A percentile compares a stretch with the other conserved stretches of the same genome.
Conservation (phyloP, 2,888 invertebrate genomes). For the Lissonota sp. region DNA sequence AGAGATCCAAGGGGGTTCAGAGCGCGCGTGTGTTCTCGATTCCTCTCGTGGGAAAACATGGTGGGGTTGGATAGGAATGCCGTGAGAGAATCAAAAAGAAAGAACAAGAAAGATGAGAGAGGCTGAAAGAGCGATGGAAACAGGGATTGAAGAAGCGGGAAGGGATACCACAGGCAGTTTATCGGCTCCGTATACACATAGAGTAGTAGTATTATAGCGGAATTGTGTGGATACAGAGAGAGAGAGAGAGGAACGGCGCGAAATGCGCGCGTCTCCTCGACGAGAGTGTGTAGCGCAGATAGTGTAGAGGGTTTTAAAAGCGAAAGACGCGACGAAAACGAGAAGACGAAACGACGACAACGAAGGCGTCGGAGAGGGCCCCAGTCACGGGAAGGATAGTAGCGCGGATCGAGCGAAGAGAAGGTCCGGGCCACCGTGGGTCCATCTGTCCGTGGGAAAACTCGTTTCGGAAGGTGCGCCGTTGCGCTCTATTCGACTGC, state of each 20-base stretch:
- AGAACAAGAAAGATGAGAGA: constrained; percentile 38
- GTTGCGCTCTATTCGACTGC: constrained; percentile 77
- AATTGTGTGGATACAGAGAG: constrained; percentile 25
- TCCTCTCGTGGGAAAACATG: constrained; percentile 38
- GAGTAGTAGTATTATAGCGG: neutral
- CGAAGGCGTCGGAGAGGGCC: constrained; percentile 14
- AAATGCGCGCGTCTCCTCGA: constrained; percentile 41
- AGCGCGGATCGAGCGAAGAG: constrained; percentile 56
- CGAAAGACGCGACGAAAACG: constrained; percentile 24
- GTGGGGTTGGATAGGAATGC: constrained; percentile 45
- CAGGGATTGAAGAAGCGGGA: constrained; percentile 12
- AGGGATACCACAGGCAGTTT: constrained; percentile 24
- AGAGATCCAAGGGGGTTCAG: constrained; percentile 9
- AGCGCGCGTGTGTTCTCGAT: constrained; percentile 46
- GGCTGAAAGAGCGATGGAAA: neutral
- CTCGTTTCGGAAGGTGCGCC: constrained; percentile 80
- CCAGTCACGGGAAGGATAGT: constrained; percentile 56
- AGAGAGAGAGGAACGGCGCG: constrained; percentile 17
- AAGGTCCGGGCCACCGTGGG: constrained; percentile 64
- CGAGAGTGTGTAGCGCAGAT: neutral
- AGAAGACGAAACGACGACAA: constrained; percentile 32
- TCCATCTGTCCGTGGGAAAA: constrained; percentile 73
- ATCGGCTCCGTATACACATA: constrained; percentile 8
- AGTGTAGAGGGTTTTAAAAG: neutral
- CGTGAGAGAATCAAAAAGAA: constrained; percentile 13